Evolutionary conservation across 64 coral and sea anemone genomes (phyloP), one percentile per base, ranked within the genome.

Genomic region (Montipora capricornis): DNA sequence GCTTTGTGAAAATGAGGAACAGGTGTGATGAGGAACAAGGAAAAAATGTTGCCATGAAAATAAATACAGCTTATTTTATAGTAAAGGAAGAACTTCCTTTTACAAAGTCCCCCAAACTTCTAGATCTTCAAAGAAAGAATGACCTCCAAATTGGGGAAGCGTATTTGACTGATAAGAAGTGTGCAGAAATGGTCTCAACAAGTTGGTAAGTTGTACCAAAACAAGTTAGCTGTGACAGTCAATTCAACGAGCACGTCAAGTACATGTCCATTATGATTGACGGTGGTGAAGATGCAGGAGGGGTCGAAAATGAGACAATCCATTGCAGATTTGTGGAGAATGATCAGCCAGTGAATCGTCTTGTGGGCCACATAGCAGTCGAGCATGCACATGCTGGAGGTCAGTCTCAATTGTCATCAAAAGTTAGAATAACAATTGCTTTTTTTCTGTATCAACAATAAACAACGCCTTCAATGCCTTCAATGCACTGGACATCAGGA

Each of bases 351-450:
- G 70, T 88, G 15, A 88, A 88, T 88, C 69, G 70, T 45, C 68
- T 88, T 67, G 85, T 88, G 68, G 85, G 85, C 68, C 85, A 88
- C 47, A 88, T 75, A 75, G 68, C 68, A 50, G 70, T 88, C 62
- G 68, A 74, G 15, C 85, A 88, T 75, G 85, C 46, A 69, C 70
- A 88, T 75, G 85, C 85, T 44, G 68, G 57, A 75, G 85, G 71
- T 88, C 59, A 88, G 68, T 75, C 17, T 76, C 13, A 75, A 46
- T 88, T 75, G 67, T 70, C 19, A 48, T 64, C 48, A 84, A 84
- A 82, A 58, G 81, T 58, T 19, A 84, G 66, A 84, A 60, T 29
- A 84, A 84, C 52, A 55, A 7, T 55, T 55, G 52, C 52, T 55
- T 55, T 55, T 55, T 55, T 55, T 55, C 52, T 55, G 52, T 55